phyloP scores from a whole-genome alignment of 2,888 invertebrate genomes.

The Cosmia pyralina region DNA sequence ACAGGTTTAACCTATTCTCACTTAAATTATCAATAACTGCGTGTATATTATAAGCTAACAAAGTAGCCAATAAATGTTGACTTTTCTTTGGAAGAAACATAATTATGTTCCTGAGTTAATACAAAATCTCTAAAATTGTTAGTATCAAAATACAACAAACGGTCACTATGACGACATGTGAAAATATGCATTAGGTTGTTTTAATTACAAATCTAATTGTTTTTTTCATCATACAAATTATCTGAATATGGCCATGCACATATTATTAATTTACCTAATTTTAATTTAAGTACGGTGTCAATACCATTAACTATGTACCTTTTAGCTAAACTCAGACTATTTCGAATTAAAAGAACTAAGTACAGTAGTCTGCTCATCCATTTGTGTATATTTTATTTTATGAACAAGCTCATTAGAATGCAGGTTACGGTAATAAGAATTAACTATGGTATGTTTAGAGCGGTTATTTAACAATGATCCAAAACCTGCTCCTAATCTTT shows the following conservation, averaged over 20 bases:
- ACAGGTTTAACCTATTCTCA: background rate
- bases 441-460: background rate
- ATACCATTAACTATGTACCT: too few relatives aligned
- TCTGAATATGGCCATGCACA: too few relatives aligned
- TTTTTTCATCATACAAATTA: too few relatives aligned
- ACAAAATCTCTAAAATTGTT: background rate
- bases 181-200: too few relatives aligned
- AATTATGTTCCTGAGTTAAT: background rate
- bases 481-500: background rate
- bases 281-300: too few relatives aligned
- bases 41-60: background rate
- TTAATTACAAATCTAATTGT: too few relatives aligned
- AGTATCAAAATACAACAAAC: background rate
- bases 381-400: background rate
- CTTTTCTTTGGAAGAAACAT: background rate
- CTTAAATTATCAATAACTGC: constrained; percentile 1
- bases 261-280: too few relatives aligned
- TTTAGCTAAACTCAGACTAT: too few relatives aligned
- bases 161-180: too few relatives aligned
- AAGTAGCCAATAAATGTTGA: background rate
- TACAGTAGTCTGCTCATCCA: background rate
- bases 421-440: background rate
- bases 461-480: background rate
- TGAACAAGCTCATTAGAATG: background rate
- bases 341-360: background rate